These are phyloP conservation scores for Cremastobaeus sp. DNA, from an alignment of 2,888 invertebrate species.

Conservation along the genomic window DNA sequence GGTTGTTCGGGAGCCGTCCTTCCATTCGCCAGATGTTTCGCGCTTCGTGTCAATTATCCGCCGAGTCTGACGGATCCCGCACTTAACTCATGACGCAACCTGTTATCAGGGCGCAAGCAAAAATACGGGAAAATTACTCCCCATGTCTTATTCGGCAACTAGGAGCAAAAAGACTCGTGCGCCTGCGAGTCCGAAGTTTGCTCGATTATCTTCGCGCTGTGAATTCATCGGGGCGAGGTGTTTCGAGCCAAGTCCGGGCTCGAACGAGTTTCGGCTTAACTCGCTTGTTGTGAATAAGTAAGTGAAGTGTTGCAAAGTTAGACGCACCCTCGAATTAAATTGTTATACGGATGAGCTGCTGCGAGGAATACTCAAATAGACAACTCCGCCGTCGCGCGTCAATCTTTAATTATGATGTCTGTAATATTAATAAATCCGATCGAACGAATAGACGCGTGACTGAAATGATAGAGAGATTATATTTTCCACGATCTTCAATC, in stretches of 20 bases:
- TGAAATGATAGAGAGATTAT: too few relatives aligned
- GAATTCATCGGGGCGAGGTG: conserved; percentile 69
- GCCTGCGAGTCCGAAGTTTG: conserved; percentile 55
- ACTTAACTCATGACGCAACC: conserved; percentile 40
- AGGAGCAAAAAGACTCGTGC: conserved; percentile 41
- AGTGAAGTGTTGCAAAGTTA: conserved; percentile 77
- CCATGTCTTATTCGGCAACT: neutral
- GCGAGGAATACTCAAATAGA: conserved; percentile 62
- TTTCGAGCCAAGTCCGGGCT: conserved; percentile 68
- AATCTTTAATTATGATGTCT: conserved; percentile 73
- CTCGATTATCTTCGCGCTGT: conserved; percentile 72
- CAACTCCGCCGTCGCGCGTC: conserved; percentile 69
- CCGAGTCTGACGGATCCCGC: conserved; percentile 25
- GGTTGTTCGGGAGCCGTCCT: conserved; percentile 70
- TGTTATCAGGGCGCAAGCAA: conserved; percentile 25
- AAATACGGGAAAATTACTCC: conserved; percentile 36
- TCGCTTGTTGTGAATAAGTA: conserved; percentile 78
- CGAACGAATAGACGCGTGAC: conserved; percentile 23
- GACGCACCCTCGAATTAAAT: conserved; percentile 75
- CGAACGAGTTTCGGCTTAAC: conserved; percentile 75
- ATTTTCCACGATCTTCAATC: too few relatives aligned
- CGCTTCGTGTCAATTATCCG: conserved; percentile 72
- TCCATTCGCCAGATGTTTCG: conserved; percentile 70
- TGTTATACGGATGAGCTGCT: conserved; percentile 73
- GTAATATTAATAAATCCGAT: conserved; percentile 69